Evolutionary conservation across 2,113 vertebrate species (phyloP), one percentile per base, ranked within the genome.

Genomic region (Caranx melampygus): DNA sequence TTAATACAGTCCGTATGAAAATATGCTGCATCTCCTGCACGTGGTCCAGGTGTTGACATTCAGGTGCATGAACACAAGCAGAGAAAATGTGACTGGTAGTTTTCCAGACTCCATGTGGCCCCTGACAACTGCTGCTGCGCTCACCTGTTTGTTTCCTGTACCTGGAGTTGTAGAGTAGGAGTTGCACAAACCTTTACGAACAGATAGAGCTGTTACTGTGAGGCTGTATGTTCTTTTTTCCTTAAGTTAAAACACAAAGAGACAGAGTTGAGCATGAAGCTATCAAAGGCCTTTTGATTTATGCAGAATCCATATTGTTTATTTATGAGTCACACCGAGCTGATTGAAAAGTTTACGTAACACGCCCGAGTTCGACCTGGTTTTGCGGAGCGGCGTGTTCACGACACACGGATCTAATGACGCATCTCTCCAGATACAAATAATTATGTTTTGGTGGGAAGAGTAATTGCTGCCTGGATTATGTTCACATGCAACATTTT

Each of bases 1-100:
- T 82, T 78, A 86, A 78, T n/a, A 63, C 21, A 72, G 51, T 37
- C 37, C 6, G 85, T 45, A 81, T 42, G 7, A 34, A 59, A 76
- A 55, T 69, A 52, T 62, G 49, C 74, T 12, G 58, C 21, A 51
- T 59, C 72, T 42, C 81, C 75, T 72, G 73, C 45, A 15, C 40
- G n/a, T 42, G 21, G 55, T 21, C 20, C 51, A 14, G 16, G 6
- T 75, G 26, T 77, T 74, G 70, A 60, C 26, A 35, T 65, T 49
- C 44, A 16, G 66, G 9, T 71, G 44, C 55, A 10, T 11, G 44
- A 34, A 74, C n/a, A 16, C 62, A 35, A 66, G 68, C 58, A 37
- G 37, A 44, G 68, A 68, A 51, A 67, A 69, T 65, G 35, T 1
- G 21, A 47, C 31, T 58, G 70, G 64, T 81, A 59, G 35, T 71